Evolutionary conservation across 2,888 invertebrate species (phyloP), one percentile per base, ranked within the genome.

Genomic region (Anthoptus insignis): DNA sequence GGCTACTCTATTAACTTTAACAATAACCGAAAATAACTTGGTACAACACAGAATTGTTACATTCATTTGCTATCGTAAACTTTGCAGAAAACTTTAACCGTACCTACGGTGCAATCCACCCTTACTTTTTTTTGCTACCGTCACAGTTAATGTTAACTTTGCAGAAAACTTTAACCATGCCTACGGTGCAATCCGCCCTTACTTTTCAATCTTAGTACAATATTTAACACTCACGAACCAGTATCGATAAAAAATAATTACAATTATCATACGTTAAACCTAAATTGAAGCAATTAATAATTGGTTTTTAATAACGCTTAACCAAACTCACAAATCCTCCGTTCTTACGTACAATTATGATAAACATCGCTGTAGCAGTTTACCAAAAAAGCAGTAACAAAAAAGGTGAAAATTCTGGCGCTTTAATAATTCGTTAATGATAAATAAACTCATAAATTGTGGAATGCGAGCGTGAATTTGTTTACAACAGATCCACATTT

Each of bases 361-460:
- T 87, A 86, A 61, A 87, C 79, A 88, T 88, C 88, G 79, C 82
- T 81, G 82, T 80, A 78, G 78, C 72, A 67, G 72, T 78, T 76
- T 79, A 79, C 77, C 78, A 77, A 84, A 78, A 82, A 81, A 81
- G 73, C 72, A 75, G 72, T 24, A 76, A 83, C 82, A 87, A 89
- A 90, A 91, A 89, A 87, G 50, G 60, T 56, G 59, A 81, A 85
- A 85, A 80, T 83, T 79, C 81, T 80, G 79, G 82, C 83, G 87
- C 86, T 91, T 91, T 90, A 89, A 93, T 93, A 93, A 93, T 93
- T 93, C 89, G 93, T 89, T 93, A 93, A 93, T 93, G 93, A 93
- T 93, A 93, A 93, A 93, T 93, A 93, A 93, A 93, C 93, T 88
- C 93, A 93, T 93, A 93, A 93, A 93, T 93, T 81, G 85, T 76